Percentiles rank a stretch among this genome's conserved stretches.
Conservation (phyloP, 2,797 vertebrate species). For the Scyliorhinus canicula region DNA sequence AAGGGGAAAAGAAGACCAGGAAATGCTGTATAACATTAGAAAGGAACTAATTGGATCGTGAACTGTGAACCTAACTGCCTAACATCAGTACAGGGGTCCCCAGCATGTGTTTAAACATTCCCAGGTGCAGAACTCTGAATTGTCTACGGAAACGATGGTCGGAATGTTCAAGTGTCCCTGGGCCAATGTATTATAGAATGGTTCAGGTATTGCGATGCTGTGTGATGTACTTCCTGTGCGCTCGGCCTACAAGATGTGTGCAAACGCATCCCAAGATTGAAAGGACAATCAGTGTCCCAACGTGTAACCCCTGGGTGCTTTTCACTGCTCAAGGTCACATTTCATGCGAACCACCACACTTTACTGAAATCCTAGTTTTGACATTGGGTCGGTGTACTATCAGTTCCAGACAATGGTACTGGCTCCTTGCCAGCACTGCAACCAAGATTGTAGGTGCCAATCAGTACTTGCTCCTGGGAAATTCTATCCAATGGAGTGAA, state of each 20-base stretch:
- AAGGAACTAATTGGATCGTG: not conserved
- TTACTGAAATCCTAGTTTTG: not conserved
- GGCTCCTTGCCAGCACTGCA: not conserved
- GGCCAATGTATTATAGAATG: not conserved
- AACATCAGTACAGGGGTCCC: not conserved
- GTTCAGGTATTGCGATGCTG: not conserved
- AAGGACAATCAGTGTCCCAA: not conserved
- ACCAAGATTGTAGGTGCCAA: not conserved
- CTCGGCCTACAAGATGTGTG: too few relatives aligned
- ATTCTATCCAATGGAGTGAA: not conserved
- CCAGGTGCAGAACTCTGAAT: not conserved
- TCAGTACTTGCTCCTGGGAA: not conserved
- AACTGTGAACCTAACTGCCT: not conserved
- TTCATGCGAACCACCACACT: not conserved
- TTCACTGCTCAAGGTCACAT: not conserved
- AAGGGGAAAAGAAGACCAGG: not conserved
- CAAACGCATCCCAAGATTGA: not conserved
- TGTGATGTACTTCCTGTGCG: not conserved
- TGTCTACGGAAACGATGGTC: not conserved
- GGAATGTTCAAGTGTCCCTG: not conserved
- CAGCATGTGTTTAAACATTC: not conserved
- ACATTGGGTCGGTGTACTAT: not conserved
- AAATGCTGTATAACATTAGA: not conserved
- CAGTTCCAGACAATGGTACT: not conserved
- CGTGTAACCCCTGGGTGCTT: not conserved